phyloP scores from a whole-genome alignment of 2,797 vertebrate species.

The Danio jaintianensis region DNA sequence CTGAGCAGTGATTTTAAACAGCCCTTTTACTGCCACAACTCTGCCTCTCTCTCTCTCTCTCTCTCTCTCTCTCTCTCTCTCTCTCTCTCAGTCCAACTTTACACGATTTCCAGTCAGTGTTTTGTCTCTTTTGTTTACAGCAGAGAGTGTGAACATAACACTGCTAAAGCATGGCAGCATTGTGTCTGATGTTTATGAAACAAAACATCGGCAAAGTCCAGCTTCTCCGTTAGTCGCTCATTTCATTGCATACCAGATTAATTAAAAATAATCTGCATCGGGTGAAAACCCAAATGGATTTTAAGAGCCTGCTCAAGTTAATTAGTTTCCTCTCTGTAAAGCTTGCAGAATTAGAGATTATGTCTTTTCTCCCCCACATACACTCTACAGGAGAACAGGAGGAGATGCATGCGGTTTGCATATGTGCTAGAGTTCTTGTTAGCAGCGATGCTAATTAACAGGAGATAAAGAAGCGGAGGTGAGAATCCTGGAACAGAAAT shows the following conservation, averaged over 20 bases:
- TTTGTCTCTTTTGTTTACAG: slow-evolving; percentile 50
- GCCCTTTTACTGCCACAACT: slow-evolving; percentile 76
- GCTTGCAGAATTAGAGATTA: slow-evolving; percentile 62
- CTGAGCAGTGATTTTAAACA: slow-evolving; percentile 69
- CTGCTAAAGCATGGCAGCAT: slow-evolving; percentile 56
- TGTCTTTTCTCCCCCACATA: slow-evolving; percentile 60
- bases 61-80: slow-evolving; percentile 41
- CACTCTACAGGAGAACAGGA: slow-evolving; percentile 55
- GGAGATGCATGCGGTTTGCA: slow-evolving; percentile 67
- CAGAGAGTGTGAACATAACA: slow-evolving; percentile 61
- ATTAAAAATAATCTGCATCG: slow-evolving; percentile 62
- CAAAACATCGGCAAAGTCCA: slow-evolving; percentile 55
- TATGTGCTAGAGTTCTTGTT: slow-evolving; percentile 71
- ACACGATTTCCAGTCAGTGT: slow-evolving; percentile 4
- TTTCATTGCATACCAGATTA: slow-evolving; percentile 62
- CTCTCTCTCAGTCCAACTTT: slow-evolving; percentile 41
- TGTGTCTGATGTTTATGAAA: slow-evolving; percentile 62
- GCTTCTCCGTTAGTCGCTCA: slow-evolving; percentile 57
- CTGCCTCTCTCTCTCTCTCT: slow-evolving; percentile 47
- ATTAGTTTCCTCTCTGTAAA: slow-evolving; percentile 66
- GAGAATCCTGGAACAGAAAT: slow-evolving; percentile 76
- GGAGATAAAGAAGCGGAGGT: slow-evolving; percentile 74
- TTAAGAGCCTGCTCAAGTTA: slow-evolving; percentile 62
- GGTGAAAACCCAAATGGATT: slow-evolving; percentile 60
- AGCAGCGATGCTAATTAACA: slow-evolving; percentile 80